Base-by-base conservation (phyloP, 1,140 invertebrate species). In the Mycetomoellerius zeteki region DNA sequence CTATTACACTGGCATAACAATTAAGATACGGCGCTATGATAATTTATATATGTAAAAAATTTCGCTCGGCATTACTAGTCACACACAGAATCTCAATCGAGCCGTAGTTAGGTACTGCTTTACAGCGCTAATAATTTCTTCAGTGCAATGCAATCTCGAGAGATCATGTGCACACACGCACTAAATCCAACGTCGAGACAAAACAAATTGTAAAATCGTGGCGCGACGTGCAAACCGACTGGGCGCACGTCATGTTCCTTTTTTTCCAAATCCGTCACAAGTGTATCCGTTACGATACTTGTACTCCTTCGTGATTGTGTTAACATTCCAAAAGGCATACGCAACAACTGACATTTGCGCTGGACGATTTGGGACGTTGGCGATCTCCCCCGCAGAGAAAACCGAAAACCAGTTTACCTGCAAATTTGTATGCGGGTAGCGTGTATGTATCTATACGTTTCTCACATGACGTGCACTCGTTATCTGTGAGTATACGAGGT, bases 31-130 rank as follows among this genome's bases (percentile, higher is more conserved):
- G 30, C 33, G 82, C 47, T 56, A 81, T 60, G 75, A 86, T 86
- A 76, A 89, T 89, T 88, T 81, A 81, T 88, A 81, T 88, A 30
- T 76, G n/a, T 72, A 24, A 86, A 86, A 89, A 89, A 88, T 76
- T 81, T 56, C 87, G 58, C 37, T 56, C 52, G 12, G 27, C n/a
- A n/a, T 58, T 16, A 10, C 54, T 12, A 19, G 0, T 76, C 73
- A 43, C 33, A 43, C 3, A 16, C 73, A n/a, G 30, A 24, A 27
- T 27, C 54, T 37, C 33, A 37, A 76, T 85, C 58, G 58, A 78
- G 43, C 8, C 60, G 33, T 67, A 67, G 21, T 30, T 54, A 30
- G 21, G 21, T 37, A 69, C 21, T 19, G 60, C 87, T 76, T 80
- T 75, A 76, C 43, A 50, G 76, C 56, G 19, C 54, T 64, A 60